Evolutionary conservation across 2,797 vertebrate genomes (phyloP), one percentile per base, ranked within the genome.

Genomic region (Crenuchus spilurus): DNA sequence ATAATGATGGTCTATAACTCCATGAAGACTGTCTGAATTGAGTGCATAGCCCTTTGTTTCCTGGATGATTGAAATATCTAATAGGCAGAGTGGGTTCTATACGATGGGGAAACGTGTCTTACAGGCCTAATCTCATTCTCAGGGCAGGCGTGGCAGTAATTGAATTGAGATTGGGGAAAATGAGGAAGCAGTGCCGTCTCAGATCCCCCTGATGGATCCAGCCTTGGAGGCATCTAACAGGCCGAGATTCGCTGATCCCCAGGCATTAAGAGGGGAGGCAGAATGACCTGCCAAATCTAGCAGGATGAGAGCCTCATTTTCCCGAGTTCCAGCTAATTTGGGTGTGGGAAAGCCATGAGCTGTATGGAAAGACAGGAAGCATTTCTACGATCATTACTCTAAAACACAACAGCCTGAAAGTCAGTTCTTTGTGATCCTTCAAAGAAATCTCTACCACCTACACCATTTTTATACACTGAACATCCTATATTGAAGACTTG

Each of bases 291-390:
- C 75, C 72, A 81, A 86, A 84, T 81, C 83, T 75, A 71, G 20
- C 24, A 62, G 84, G 84, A 86, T 85, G 84, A 87, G 84, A 83
- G 82, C 75, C 81, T 83, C 78, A 82, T 84, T 85, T 82, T 82
- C 83, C 70, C 37, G 69, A 65, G 81, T 86, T 83, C 84, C 82
- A 80, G 60, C 74, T 79, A 74, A 86, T 87, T 87, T 85, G 82
- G 73, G 67, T 70, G 74, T 35, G 67, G 83, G 70, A 60, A 66
- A 81, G 63, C 70, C 33, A 14, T 48, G 61, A 72, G 80, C 79
- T 61, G 48, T 30, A 71, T 33, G 39, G 60, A 49, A 28, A 70
- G 55, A 39, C 68, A 75, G 52, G 58, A 70, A 70, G 42, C 0
- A 31, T 64, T 44, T 72, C 72, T 61, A 48, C 74, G 61, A 65